These are phyloP conservation scores for Hirtodrosophila duncani DNA, from an alignment of 2,888 invertebrate genomes.

Conservation along the genomic window DNA sequence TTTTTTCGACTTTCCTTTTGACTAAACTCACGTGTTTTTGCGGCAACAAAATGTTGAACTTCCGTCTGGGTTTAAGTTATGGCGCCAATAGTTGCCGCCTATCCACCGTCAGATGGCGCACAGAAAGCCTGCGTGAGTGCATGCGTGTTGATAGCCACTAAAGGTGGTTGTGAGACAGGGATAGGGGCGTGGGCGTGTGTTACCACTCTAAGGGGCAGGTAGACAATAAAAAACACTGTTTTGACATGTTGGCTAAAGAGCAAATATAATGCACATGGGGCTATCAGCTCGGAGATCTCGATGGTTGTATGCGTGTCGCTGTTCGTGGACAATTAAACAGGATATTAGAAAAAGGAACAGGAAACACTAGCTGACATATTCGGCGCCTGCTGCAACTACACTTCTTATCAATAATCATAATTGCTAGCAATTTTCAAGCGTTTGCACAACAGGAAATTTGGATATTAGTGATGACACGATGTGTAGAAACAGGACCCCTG, in stretches of 20 bases:
- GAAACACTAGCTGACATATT: no score
- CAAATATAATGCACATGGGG: slow-evolving; percentile 11
- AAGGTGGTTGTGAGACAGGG: slow-evolving; percentile 3
- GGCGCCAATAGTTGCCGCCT: slow-evolving; percentile 22
- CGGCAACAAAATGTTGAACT: slow-evolving; percentile 18
- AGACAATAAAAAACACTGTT: slow-evolving; percentile 15
- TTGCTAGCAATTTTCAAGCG: slow-evolving; percentile 35
- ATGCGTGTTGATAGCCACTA: slow-evolving; percentile 45
- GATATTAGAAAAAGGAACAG: slow-evolving; percentile 51
- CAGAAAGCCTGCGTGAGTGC: slow-evolving; percentile 28
- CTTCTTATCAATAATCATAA: slow-evolving; percentile 38
- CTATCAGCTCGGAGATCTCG: slow-evolving; percentile 1
- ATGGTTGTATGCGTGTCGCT: slow-evolving; percentile 15
- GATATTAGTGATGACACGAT: no score
- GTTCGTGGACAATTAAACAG: slow-evolving; percentile 52
- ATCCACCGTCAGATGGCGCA: slow-evolving; percentile 40
- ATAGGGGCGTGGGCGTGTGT: not conserved
- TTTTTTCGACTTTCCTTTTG: slow-evolving; percentile 24
- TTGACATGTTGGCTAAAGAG: slow-evolving; percentile 12
- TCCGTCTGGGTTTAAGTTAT: no score
- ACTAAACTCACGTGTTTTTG: slow-evolving; percentile 35
- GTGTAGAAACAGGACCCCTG: no score
- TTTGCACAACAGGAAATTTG: no score
- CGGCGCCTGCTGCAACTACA: no score
- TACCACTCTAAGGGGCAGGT: slow-evolving; percentile 3